Evolutionary conservation across 2,888 invertebrate genomes (phyloP).

Genomic region (Drosophila prolongata): DNA sequence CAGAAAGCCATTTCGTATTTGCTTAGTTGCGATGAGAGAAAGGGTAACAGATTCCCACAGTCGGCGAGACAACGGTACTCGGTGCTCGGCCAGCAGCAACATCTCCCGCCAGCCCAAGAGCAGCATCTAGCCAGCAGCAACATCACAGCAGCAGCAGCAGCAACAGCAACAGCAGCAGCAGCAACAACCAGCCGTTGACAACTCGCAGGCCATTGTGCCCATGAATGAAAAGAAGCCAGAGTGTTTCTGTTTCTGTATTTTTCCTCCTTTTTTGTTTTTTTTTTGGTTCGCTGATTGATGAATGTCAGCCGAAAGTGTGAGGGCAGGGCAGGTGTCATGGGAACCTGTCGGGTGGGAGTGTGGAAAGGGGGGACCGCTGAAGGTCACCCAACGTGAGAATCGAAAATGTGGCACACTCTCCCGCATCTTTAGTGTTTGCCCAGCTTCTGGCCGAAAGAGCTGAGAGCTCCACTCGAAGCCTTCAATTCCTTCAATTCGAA

Average conservation of each 20-base stretch:
- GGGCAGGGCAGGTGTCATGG: slow-evolving; percentile 71
- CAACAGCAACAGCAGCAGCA: slow-evolving; percentile 18
- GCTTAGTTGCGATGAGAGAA: slow-evolving; percentile 67
- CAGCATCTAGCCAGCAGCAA: slow-evolving; percentile 10
- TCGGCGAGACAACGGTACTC: slow-evolving; percentile 44
- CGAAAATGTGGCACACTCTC: slow-evolving; percentile 34
- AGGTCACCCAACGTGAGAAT: slow-evolving; percentile 56
- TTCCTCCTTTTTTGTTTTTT: slow-evolving; percentile 1
- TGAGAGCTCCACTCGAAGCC: slow-evolving; percentile 45
- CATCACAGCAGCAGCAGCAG: slow-evolving; percentile 24
- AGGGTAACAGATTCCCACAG: slow-evolving; percentile 82
- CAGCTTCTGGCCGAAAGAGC: slow-evolving; percentile 38
- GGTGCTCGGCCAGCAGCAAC: slow-evolving; percentile 12
- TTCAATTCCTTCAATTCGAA: slow-evolving; percentile 50
- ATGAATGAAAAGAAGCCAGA: slow-evolving; percentile 56
- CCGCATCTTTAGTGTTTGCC: slow-evolving; percentile 29
- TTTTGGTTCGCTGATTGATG: slow-evolving; percentile 62
- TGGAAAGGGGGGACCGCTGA: slow-evolving; percentile 31
- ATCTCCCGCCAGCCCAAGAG: slow-evolving; percentile 11
- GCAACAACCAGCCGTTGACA: slow-evolving; percentile 60
- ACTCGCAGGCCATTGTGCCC: slow-evolving; percentile 62
- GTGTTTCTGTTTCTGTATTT: slow-evolving; percentile 30
- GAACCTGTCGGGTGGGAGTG: slow-evolving; percentile 42
- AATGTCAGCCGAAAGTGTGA: slow-evolving; percentile 60
- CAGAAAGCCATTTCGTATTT: slow-evolving; percentile 74